phyloP scores from a whole-genome alignment of 1,140 invertebrate species.

The Brachionus koreanus region DNA sequence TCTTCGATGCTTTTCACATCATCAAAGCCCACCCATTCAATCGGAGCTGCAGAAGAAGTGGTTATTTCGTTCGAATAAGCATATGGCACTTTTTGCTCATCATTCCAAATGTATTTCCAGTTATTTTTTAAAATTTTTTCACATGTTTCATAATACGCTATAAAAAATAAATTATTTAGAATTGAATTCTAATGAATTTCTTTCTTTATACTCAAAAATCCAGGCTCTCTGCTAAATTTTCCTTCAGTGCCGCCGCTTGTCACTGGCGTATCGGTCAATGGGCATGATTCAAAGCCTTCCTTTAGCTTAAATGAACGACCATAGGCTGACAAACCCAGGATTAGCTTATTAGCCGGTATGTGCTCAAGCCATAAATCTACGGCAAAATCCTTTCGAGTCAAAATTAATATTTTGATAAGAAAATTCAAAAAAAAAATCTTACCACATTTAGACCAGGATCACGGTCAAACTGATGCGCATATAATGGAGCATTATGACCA shows the following conservation, averaged over 20 bases:
- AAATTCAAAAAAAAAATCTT: not conserved
- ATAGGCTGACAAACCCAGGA: constrained; percentile 80
- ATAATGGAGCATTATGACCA: constrained; percentile 43
- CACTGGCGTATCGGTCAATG: constrained; percentile 67
- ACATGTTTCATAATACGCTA: constrained; percentile 60
- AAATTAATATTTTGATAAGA: not conserved
- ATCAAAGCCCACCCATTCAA: constrained; percentile 88
- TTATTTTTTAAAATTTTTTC: constrained; percentile 47
- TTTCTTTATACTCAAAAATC: constrained; percentile 82
- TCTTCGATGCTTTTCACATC: constrained; percentile 61
- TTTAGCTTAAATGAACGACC: constrained; percentile 76
- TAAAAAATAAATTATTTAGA: constrained; percentile 81
- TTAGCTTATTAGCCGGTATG: constrained; percentile 75
- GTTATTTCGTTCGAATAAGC: constrained; percentile 77
- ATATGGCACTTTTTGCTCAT: constrained; percentile 63
- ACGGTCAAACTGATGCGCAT: constrained; percentile 47
- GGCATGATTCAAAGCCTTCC: constrained; percentile 53
- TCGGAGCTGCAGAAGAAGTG: constrained; percentile 40
- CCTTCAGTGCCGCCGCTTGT: constrained; percentile 73
- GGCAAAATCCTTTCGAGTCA: constrained; percentile 49
- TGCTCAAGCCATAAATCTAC: constrained; percentile 66
- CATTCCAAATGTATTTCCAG: constrained; percentile 48
- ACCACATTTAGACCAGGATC: constrained; percentile 45
- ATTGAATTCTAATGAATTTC: constrained; percentile 71
- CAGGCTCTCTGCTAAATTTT: constrained; percentile 74